A percentile compares a stretch with the other conserved stretches of the same genome.
phyloP scores from a whole-genome alignment of 2,888 invertebrate species.

The Herminia tarsipennalis region DNA sequence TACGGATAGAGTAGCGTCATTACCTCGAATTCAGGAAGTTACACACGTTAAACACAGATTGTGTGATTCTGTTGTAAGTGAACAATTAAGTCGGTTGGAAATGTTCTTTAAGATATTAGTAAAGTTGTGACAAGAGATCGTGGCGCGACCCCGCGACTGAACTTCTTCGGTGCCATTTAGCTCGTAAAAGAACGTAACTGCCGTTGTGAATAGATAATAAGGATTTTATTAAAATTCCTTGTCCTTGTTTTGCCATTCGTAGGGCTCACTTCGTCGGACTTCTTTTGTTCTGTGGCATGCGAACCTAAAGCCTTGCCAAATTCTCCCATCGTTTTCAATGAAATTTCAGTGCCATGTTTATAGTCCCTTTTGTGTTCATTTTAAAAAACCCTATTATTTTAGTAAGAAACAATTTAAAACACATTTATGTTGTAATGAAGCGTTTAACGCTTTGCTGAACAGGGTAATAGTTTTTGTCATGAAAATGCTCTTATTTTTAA shows the following conservation, averaged over 20 bases:
- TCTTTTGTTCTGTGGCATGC: conserved; percentile 74
- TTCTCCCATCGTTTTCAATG: conserved; percentile 61
- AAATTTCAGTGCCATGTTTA: conserved; percentile 66
- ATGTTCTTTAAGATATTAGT: conserved; percentile 67
- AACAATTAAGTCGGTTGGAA: conserved; percentile 62
- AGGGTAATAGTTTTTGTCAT: no score
- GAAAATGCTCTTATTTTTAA: no score
- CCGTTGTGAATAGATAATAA: conserved; percentile 82
- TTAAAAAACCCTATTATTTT: conserved; percentile 51
- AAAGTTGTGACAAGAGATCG: conserved; percentile 64
- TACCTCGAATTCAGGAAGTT: conserved; percentile 30
- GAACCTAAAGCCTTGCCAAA: conserved; percentile 61
- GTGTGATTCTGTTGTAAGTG: conserved; percentile 49
- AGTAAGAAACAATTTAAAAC: conserved; percentile 43
- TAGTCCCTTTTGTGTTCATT: conserved; percentile 58
- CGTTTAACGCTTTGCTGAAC: no score
- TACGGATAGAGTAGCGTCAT: conserved; percentile 21
- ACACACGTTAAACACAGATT: conserved; percentile 43
- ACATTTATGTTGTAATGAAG: conserved; percentile 37
- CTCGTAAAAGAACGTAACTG: conserved; percentile 80
- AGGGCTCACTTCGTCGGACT: conserved; percentile 55
- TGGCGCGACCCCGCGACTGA: conserved; percentile 61
- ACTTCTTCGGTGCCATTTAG: conserved; percentile 65
- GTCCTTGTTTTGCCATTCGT: conserved; percentile 75
- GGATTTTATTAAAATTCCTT: conserved; percentile 84